Evolutionary conservation across 2,113 vertebrate species (phyloP).

Genomic region (Prunella himalayana): DNA sequence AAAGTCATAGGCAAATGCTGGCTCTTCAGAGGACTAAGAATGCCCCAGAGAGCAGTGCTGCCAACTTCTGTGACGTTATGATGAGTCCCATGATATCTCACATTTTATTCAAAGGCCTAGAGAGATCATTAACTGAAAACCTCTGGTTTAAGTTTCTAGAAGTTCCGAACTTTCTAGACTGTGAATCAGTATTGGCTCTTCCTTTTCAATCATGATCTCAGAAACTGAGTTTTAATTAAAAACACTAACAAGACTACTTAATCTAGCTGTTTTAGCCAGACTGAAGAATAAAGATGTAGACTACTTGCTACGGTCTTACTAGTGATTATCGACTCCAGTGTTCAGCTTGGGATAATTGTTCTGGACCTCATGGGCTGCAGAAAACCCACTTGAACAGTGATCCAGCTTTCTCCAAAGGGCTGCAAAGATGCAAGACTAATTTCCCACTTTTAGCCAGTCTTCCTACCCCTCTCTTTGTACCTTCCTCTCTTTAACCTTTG

Average conservation of each 20-base stretch:
- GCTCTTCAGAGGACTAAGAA: background rate
- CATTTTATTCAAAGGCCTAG: background rate
- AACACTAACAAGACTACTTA: background rate
- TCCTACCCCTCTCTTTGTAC: background rate
- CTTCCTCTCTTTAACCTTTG: background rate
- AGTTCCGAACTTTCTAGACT: background rate
- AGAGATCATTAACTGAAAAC: background rate
- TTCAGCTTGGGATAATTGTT: background rate
- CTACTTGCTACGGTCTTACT: background rate
- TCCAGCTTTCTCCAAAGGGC: background rate
- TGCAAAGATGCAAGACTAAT: background rate
- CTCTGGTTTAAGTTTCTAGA: background rate
- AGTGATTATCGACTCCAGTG: background rate
- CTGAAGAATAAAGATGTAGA: background rate
- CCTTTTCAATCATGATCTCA: background rate
- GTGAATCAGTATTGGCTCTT: background rate
- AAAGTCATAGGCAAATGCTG: background rate
- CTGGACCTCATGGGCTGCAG: background rate
- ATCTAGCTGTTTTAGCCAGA: background rate
- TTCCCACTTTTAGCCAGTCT: background rate
- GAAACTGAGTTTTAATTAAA: background rate
- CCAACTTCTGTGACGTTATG: background rate
- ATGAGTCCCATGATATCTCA: background rate
- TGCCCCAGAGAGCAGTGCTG: background rate
- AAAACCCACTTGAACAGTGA: background rate